Evolutionary conservation across 2,888 invertebrate genomes (phyloP).

Genomic region (Apodemia zela): DNA sequence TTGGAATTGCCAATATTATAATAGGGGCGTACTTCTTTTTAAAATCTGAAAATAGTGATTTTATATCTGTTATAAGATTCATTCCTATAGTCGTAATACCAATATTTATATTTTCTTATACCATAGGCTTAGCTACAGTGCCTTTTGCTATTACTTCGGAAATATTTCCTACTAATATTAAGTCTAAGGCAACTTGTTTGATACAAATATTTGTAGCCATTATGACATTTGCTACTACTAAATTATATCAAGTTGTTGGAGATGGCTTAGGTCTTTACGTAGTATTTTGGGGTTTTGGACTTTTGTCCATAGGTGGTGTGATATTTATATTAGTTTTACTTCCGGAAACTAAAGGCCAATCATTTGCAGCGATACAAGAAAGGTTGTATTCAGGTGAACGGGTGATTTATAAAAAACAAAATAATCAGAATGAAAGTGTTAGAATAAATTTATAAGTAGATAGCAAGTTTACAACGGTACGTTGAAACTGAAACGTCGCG

Average conservation of each 20-base stretch:
- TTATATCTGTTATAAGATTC: conserved; percentile 69
- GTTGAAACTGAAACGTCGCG: not conserved
- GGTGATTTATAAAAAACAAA: conserved; percentile 58
- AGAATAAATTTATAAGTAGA: conserved; percentile 39
- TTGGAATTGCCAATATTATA: conserved; percentile 72
- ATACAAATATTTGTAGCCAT: conserved; percentile 81
- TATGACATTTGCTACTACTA: conserved; percentile 80
- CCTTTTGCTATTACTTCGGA: conserved; percentile 83
- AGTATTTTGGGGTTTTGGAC: conserved; percentile 79
- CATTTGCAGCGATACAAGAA: conserved; percentile 79
- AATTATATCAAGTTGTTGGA: conserved; percentile 78
- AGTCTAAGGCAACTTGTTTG: conserved; percentile 83
- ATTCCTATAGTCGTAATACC: conserved; percentile 81
- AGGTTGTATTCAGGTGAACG: conserved; percentile 59
- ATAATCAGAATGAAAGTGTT: conserved; percentile 55
- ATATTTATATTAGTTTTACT: conserved; percentile 72
- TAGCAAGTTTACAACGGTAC: not conserved
- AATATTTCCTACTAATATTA: conserved; percentile 82
- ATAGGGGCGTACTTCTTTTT: conserved; percentile 80
- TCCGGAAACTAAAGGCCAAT: conserved; percentile 82
- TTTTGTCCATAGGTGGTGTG: conserved; percentile 71
- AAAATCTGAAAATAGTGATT: conserved; percentile 65
- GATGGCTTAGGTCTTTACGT: conserved; percentile 72
- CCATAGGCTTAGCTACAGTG: conserved; percentile 82
- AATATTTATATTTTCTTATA: conserved; percentile 81